phyloP scores from a whole-genome alignment of 2,113 vertebrate species.

The Pseudopodoces humilis region DNA sequence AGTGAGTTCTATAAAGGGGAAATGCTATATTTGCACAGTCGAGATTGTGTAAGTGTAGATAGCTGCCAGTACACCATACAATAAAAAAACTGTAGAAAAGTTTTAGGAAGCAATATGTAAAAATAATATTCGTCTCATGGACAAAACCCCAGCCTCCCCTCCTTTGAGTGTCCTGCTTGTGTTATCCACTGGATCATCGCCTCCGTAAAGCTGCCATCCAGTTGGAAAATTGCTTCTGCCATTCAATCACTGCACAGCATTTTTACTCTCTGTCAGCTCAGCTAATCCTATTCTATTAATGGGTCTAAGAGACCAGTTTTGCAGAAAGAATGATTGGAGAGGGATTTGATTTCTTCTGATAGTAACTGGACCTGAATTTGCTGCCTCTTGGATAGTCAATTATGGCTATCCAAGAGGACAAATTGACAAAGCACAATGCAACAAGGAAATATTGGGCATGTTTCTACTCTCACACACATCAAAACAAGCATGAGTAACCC shows the following conservation, averaged over 20 bases:
- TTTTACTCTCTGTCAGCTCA: neutral
- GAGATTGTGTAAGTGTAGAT: neutral
- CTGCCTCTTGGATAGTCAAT: neutral
- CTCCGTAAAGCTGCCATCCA: neutral
- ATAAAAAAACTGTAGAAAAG: neutral
- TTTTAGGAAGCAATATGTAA: neutral
- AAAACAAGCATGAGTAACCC: neutral
- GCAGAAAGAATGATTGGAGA: neutral
- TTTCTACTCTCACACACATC: neutral
- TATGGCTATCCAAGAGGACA: neutral
- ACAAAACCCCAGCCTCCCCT: neutral
- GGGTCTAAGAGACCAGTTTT: neutral
- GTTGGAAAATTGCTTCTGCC: slow-evolving; percentile 32
- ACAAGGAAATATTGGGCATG: neutral
- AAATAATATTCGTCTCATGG: neutral
- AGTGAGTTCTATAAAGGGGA: neutral
- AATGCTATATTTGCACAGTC: neutral
- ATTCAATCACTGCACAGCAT: neutral
- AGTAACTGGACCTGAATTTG: neutral
- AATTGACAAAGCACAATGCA: neutral
- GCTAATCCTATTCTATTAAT: slow-evolving; percentile 27
- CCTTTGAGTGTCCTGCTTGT: neutral
- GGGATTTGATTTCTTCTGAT: slow-evolving; percentile 33
- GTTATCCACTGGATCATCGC: neutral
- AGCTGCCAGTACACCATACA: neutral